Percentiles rank a stretch among this genome's conserved stretches.
Evolutionary conservation across 2,797 vertebrate species (phyloP).

Genomic region (Clarias pachynema): DNA sequence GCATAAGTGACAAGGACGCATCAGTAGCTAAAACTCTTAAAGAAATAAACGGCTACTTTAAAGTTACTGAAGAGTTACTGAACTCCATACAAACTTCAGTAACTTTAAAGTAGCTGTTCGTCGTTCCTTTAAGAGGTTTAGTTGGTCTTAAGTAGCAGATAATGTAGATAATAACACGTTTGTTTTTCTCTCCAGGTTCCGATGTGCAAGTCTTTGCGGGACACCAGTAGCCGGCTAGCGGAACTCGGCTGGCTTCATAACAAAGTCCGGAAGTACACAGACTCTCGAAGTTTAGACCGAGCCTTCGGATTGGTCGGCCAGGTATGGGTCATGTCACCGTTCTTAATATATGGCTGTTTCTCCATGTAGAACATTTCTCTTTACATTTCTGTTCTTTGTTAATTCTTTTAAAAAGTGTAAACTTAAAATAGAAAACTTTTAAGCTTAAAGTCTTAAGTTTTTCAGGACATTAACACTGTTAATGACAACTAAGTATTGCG

Average conservation of each 20-base stretch:
- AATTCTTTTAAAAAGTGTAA: neutral
- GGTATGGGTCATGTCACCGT: constrained; percentile 69
- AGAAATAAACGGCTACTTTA: neutral
- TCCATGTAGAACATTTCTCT: neutral
- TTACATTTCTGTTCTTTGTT: neutral
- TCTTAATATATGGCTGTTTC: neutral
- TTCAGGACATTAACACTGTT: neutral
- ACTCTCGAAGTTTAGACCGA: constrained; percentile 91
- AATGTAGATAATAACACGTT: neutral
- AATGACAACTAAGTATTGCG: neutral
- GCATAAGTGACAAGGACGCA: neutral
- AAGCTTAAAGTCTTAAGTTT: neutral
- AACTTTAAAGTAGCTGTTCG: neutral
- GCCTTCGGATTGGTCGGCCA: constrained; percentile 96
- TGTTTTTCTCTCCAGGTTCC: constrained; percentile 78
- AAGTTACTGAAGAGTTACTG: neutral
- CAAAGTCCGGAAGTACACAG: constrained; percentile 95
- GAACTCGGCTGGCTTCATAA: constrained; percentile 98
- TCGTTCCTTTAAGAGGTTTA: neutral
- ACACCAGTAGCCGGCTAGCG: constrained; percentile 86
- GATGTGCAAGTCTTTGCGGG: constrained; percentile 88
- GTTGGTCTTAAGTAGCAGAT: neutral
- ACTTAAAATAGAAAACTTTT: neutral
- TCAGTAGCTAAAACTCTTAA: neutral
- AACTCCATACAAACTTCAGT: neutral